A percentile compares a stretch with the other conserved stretches of the same genome.
These are phyloP conservation scores for Chelon labrosus DNA, from an alignment of 2,797 vertebrate genomes.

Conservation along the genomic window DNA sequence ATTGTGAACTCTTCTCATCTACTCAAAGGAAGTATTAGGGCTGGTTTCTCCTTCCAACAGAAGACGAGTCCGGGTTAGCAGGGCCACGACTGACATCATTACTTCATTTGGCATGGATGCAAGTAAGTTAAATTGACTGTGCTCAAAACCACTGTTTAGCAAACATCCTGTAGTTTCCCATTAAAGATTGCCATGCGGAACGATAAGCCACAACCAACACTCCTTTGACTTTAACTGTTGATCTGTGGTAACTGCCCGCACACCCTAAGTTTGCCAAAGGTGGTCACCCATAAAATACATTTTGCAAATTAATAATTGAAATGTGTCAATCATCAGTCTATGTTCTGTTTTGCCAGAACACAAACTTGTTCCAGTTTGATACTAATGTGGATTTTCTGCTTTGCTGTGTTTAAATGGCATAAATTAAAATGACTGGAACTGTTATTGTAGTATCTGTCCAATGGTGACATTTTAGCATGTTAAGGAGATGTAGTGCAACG, in stretches of 20 bases:
- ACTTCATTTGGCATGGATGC: slow-evolving; percentile 23
- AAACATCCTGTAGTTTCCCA: not conserved
- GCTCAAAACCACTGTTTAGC: slow-evolving; percentile 9
- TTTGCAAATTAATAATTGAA: too few species aligned
- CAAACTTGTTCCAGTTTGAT: not conserved
- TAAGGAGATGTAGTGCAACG: not conserved
- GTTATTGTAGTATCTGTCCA: not conserved
- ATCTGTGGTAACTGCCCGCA: not conserved
- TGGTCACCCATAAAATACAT: not conserved
- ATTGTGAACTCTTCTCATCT: slow-evolving; percentile 17
- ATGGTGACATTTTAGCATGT: not conserved
- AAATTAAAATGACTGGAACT: not conserved
- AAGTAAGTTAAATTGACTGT: slow-evolving; percentile 11
- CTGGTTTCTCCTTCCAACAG: slow-evolving; percentile 42
- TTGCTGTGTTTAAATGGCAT: not conserved
- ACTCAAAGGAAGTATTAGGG: slow-evolving; percentile 36
- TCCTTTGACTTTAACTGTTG: not conserved
- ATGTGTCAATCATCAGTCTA: not conserved
- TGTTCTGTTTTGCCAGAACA: not conserved
- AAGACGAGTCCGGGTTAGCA: slow-evolving; percentile 34
- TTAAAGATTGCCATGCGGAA: not conserved
- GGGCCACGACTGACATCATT: slow-evolving; percentile 40
- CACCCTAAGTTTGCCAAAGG: not conserved
- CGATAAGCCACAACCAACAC: not conserved
- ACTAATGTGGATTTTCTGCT: not conserved